Percentiles rank a stretch among this genome's conserved stretches.
Conservation (phyloP, 2,113 vertebrate species). For the Crotalus viridis region DNA sequence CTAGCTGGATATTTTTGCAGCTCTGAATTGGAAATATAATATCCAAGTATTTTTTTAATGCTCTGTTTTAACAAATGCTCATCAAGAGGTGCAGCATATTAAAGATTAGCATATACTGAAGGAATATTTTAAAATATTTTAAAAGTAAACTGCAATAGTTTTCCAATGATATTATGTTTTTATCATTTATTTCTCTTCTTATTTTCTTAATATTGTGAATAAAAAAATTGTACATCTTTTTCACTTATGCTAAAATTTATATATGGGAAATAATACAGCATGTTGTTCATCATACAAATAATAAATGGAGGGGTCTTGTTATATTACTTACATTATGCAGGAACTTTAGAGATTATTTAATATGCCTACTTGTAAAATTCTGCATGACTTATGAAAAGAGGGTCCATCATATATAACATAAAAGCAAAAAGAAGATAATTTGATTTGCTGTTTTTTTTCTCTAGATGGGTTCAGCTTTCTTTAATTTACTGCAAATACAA, state of each 20-base stretch:
- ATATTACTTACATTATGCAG: constrained; percentile 22
- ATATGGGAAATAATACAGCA: constrained; percentile 45
- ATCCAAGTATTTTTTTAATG: constrained; percentile 31
- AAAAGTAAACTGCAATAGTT: neutral
- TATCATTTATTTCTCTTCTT: constrained; percentile 37
- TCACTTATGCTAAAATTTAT: constrained; percentile 35
- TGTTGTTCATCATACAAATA: constrained; percentile 30
- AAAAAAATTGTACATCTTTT: neutral
- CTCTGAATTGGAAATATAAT: constrained; percentile 35
- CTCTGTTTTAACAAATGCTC: constrained; percentile 57
- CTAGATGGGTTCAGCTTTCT: constrained; percentile 71
- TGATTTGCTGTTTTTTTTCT: constrained; percentile 68
- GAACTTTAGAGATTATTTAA: constrained; percentile 49
- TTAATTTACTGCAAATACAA: constrained; percentile 70
- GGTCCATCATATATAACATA: constrained; percentile 58
- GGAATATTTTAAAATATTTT: constrained; percentile 23
- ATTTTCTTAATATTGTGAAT: constrained; percentile 24
- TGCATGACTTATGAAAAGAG: constrained; percentile 60
- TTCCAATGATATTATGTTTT: constrained; percentile 13
- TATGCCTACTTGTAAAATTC: constrained; percentile 49
- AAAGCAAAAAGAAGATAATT: constrained; percentile 65
- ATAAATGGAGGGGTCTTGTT: constrained; percentile 50
- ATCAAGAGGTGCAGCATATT: constrained; percentile 62
- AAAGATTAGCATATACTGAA: constrained; percentile 26
- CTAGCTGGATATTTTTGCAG: constrained; percentile 25